phyloP scores from a whole-genome alignment of 2,797 vertebrate genomes.

The Rallus crepitans region DNA sequence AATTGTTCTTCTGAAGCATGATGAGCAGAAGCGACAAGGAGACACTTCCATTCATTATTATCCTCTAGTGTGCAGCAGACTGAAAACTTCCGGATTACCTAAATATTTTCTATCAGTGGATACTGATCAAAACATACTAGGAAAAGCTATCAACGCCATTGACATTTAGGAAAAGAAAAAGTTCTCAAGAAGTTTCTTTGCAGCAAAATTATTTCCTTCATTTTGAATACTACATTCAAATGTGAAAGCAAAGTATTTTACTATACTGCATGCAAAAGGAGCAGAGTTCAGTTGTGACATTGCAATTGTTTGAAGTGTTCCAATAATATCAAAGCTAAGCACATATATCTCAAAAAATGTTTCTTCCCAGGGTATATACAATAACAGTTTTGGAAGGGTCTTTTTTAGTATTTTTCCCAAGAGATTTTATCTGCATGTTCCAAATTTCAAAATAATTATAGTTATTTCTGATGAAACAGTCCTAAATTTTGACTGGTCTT shows the following conservation, averaged over 20 bases:
- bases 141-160: neutral
- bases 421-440: neutral
- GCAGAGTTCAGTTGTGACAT: neutral
- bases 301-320: neutral
- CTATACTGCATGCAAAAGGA: neutral
- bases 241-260: neutral
- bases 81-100: neutral
- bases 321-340: neutral
- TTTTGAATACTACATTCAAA: neutral
- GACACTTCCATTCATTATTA: neutral
- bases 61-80: neutral
- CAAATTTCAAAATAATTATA: neutral
- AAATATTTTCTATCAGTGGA: rapidly evolving
- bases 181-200: neutral
- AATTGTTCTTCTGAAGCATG: neutral
- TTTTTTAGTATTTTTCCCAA: neutral
- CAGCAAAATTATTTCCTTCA: neutral
- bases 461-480: neutral
- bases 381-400: neutral
- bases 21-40: neutral
- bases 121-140: neutral
- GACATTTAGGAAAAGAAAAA: neutral
- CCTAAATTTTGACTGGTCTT: neutral
- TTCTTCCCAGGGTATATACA: neutral
- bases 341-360: neutral